These are phyloP conservation scores for Drosophila fuyamai DNA, from an alignment of 1,140 invertebrate genomes.

Conservation along the genomic window DNA sequence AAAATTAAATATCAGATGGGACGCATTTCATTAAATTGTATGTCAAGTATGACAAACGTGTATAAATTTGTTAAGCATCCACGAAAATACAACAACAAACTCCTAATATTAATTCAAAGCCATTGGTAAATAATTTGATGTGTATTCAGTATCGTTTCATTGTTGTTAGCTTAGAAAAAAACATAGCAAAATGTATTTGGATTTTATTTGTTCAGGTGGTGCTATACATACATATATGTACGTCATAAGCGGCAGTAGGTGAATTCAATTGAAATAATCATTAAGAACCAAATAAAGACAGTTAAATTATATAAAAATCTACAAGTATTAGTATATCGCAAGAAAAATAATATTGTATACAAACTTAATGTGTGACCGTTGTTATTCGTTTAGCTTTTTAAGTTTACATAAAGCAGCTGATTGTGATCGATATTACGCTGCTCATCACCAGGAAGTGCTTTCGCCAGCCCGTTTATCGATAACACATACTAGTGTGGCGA, in stretches of 20 bases:
- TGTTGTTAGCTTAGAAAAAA: no score
- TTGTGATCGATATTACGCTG: background rate
- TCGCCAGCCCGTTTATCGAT: constrained; percentile 45
- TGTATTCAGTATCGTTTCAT: no score
- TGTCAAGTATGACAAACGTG: no score
- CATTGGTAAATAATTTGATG: no score
- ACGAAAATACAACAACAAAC: no score
- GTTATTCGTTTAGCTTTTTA: background rate
- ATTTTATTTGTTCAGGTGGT: background rate
- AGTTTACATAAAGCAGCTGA: constrained; percentile 1
- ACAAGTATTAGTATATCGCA: background rate
- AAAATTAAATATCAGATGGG: no score
- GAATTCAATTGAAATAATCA: background rate
- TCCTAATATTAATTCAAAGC: no score
- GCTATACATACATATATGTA: background rate
- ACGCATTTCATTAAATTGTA: no score
- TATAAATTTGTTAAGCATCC: no score
- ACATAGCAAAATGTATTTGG: no score
- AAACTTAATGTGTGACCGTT: background rate
- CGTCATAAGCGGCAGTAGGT: background rate
- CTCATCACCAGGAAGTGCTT: constrained; percentile 1
- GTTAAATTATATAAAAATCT: background rate
- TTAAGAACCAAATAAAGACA: background rate
- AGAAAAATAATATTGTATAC: background rate
- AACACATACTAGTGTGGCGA: constrained; percentile 4